Percentiles rank a stretch among this genome's conserved stretches.
phyloP scores from a whole-genome alignment of 2,888 invertebrate species.

The Dinocampus coccinellae region DNA sequence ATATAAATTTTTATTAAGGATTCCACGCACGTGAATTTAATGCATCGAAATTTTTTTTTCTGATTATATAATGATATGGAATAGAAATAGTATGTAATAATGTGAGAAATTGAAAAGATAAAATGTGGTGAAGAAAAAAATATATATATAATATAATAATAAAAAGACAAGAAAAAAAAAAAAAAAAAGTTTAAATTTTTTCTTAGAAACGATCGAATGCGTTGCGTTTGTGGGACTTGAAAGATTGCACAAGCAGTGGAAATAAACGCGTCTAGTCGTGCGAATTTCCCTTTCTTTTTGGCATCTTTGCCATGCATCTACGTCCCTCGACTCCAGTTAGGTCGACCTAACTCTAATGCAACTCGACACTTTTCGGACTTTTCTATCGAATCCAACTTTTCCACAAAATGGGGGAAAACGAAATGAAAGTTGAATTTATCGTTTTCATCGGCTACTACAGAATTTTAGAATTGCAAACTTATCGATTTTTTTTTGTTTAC shows the following conservation, averaged over 20 bases:
- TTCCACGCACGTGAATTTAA: background rate
- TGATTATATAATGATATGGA: background rate
- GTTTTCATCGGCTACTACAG: background rate
- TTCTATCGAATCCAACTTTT: constrained; percentile 34
- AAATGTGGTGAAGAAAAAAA: background rate
- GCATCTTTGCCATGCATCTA: constrained; percentile 22
- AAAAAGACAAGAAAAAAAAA: background rate
- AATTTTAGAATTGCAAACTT: constrained; percentile 9
- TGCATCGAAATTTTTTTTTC: background rate
- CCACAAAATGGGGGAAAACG: constrained; percentile 8
- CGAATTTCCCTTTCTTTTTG: constrained; percentile 28
- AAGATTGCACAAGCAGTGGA: constrained; percentile 16
- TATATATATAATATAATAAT: too few species aligned
- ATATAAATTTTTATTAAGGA: background rate
- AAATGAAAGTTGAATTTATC: constrained; percentile 32
- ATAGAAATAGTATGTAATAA: background rate
- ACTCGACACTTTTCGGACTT: constrained; percentile 31
- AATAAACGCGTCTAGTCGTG: constrained; percentile 21
- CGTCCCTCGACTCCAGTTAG: constrained; percentile 18
- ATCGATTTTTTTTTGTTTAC: background rate
- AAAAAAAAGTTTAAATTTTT: background rate
- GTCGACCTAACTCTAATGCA: constrained; percentile 27
- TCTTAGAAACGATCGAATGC: constrained; percentile 11
- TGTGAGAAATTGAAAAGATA: background rate
- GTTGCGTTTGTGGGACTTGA: constrained; percentile 9